Conservation (phyloP, 2,888 invertebrate species). For the Drosophila niveifrons region DNA sequence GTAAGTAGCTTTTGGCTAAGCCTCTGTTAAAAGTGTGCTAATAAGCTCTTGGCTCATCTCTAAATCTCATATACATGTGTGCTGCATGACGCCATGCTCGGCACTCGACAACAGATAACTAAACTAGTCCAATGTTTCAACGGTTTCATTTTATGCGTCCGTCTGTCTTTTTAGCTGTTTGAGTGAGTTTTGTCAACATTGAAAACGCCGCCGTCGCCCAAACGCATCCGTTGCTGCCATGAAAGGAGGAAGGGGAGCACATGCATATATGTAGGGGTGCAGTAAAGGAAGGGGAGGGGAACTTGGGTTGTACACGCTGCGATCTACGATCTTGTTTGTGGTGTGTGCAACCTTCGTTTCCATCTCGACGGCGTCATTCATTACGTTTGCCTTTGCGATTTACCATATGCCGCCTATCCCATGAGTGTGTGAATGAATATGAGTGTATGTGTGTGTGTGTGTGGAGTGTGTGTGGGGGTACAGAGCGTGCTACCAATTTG, state of each 20-base stretch:
- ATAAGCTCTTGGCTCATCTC: conserved; percentile 58
- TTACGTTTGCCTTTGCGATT: conserved; percentile 78
- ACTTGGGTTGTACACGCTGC: conserved; percentile 12
- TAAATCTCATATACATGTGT: conserved; percentile 28
- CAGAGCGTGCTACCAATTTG: conserved; percentile 76
- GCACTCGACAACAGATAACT: conserved; percentile 65
- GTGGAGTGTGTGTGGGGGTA: conserved; percentile 62
- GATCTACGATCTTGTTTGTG: conserved; percentile 68
- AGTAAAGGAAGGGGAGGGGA: background rate
- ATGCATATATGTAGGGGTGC: background rate
- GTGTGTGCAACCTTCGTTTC: conserved; percentile 74
- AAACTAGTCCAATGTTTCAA: conserved; percentile 65
- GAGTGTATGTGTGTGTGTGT: conserved; percentile 16
- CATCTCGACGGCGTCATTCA: conserved; percentile 72
- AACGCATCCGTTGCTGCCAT: conserved; percentile 72
- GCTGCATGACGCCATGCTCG: conserved; percentile 61
- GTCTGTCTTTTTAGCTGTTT: conserved; percentile 29
- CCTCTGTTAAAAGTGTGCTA: conserved; percentile 16
- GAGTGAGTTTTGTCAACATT: conserved; percentile 80
- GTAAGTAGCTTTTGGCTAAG: background rate
- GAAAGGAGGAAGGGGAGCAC: conserved; percentile 1
- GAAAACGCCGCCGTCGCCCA: conserved; percentile 70
- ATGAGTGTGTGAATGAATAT: background rate
- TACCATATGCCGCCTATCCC: conserved; percentile 60
- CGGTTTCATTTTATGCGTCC: conserved; percentile 39